Evolutionary conservation across 2,888 invertebrate species (phyloP), one percentile per base, ranked within the genome.

Genomic region (Steinernema hermaphroditum): DNA sequence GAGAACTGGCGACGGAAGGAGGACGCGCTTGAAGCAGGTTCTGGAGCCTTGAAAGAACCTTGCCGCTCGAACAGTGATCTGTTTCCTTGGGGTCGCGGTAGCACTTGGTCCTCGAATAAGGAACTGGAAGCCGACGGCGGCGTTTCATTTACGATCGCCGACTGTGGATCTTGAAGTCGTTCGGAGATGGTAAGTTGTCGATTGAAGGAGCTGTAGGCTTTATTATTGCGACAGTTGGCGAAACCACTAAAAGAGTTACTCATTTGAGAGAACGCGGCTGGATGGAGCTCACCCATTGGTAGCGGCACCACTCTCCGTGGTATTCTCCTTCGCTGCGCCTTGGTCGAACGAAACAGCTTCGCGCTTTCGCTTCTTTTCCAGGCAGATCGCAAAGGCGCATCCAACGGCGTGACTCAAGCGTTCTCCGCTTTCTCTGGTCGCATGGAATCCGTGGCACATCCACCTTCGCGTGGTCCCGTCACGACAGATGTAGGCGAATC

Each of bases 371-470:
- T 98, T 99, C 85, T 94, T 91, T 88, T 99, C 98, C 81, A 98
- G 89, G 86, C 98, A 98, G 1, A 96, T 94, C 72, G 96, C 94
- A 89, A 98, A 98, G 69, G 98, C 97, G 90, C 97, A 98, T 49
- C 98, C 98, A 34, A 99, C 98, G 0, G 98, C 98, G 89, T 99
- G 98, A 83, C 96, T 96, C 78, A 98, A 89, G 62, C 98, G 91
- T 89, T 98, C 98, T 74, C 98, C 98, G 24, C 69, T 41, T 89
- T 97, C 96, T 87, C 95, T 93, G 71, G 93, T 90, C 70, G 98
- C 96, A 79, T 96, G 90, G 88, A 99, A 99, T 46, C 97, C 98
- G 89, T 99, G 98, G 87, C 98, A 98, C 96, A 99, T 96, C 98
- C 98, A 99, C 22, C 98, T 91, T 6, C 96, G 91, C 0, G 97